Base-by-base conservation (phyloP, 1,140 invertebrate species). In the Leucophenga varia region DNA sequence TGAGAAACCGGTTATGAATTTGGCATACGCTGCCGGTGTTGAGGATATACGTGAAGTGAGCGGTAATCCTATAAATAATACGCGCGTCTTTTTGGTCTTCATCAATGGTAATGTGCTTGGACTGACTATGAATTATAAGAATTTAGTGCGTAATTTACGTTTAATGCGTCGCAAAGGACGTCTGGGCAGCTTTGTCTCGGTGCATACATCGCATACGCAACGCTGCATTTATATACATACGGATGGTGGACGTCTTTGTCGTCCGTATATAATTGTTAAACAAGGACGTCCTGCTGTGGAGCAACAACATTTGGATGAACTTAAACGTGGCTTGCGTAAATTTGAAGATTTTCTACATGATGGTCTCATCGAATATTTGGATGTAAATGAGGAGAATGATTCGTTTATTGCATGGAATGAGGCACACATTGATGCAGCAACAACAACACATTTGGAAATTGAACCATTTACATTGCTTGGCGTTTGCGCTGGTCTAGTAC, bases 321-420 rank as follows among this genome's bases (percentile, higher is more conserved):
- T 99, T 1, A 86, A 89, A 57, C 81, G 85, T 52, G 91, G 92
- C 1, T 81, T 94, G 16, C 82, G 86, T 49, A 88, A 83, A 50
- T 99, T 99, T 74, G 88, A 97, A 67, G 95, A 98, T 77, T 97
- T 98, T 64, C 68, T 99, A 1, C 82, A 87, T 60, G 88, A 95
- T 68, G 96, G 96, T 28, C 72, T 97, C 0, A 87, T 99, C n/a
- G 97, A 99, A 72, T 99, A 95, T 78, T 77, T 99, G 14, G 97
- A 99, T 80, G 97, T 99, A 0, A 99, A 99, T 76, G 97, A 99
- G 81, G 93, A 98, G 78, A 98, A 97, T 74, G 95, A 99, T 69
- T 89, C 90, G 72, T 84, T 87, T 57, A 95, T 99, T 43, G 94
- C 96, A 0, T 86, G 96, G 43, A 86, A 88, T 61, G 95, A 98